phyloP scores from a whole-genome alignment of 2,113 vertebrate species.

The Tragelaphus buxtoni region DNA sequence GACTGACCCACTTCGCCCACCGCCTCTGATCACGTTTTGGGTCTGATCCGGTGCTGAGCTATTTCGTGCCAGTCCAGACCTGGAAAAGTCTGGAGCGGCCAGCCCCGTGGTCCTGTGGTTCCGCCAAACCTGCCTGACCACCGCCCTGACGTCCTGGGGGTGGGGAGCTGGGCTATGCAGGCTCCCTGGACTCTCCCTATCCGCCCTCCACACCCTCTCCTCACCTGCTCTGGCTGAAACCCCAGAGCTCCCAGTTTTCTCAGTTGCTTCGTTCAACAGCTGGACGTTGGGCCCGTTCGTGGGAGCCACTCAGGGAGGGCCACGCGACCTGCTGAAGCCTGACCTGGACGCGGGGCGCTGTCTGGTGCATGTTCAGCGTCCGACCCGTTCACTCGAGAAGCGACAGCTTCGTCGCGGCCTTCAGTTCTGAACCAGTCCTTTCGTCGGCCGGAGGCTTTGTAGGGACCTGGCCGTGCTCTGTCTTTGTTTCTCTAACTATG shows the following conservation, averaged over 20 bases:
- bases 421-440: background rate
- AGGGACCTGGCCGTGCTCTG: background rate
- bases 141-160: background rate
- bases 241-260: background rate
- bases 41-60: background rate
- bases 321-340: rapidly evolving
- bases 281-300: no score
- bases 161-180: background rate
- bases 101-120: background rate
- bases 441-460: background rate
- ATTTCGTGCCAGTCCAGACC: background rate
- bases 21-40: background rate
- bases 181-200: background rate
- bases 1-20: no score
- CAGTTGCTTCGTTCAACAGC: background rate
- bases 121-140: no score
- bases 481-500: background rate
- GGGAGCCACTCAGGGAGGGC: background rate
- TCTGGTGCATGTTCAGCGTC: background rate
- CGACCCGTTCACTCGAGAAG: rapidly evolving
- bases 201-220: background rate
- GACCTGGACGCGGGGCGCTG: rapidly evolving
- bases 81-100: background rate
- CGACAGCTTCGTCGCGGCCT: rapidly evolving
- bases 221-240: background rate